phyloP scores from a whole-genome alignment of 2,113 vertebrate genomes.

The Cathartes aura region DNA sequence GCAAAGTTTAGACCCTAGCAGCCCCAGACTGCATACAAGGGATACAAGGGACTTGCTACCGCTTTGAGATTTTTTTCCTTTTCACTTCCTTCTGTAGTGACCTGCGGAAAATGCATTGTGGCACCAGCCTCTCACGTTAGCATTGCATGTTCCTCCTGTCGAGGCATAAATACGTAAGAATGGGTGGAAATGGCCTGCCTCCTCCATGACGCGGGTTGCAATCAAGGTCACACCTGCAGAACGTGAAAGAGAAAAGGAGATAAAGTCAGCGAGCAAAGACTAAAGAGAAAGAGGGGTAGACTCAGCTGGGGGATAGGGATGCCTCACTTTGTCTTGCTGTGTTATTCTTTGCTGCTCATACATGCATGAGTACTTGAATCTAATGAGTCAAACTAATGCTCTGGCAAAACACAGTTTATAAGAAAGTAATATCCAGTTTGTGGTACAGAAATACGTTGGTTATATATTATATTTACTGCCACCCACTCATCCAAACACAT shows the following conservation, averaged over 20 bases:
- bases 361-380: background rate
- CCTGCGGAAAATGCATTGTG: background rate
- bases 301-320: background rate
- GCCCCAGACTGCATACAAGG: background rate
- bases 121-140: background rate
- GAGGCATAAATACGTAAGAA: rapidly evolving
- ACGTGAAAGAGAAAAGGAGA: background rate
- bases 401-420: background rate
- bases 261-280: background rate
- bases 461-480: background rate
- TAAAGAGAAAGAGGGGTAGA: background rate
- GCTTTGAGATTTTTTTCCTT: background rate
- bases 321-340: background rate
- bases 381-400: background rate
- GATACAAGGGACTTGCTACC: rapidly evolving
- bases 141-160: rapidly evolving
- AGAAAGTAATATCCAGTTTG: background rate
- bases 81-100: background rate
- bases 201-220: background rate
- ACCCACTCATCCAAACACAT: background rate
- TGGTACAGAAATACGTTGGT: background rate
- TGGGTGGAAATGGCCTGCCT: background rate
- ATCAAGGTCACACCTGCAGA: background rate
- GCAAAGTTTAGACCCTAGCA: background rate
- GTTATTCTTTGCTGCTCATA: background rate